phyloP scores from a whole-genome alignment of 2,113 vertebrate genomes.

The Tympanuchus pallidicinctus region DNA sequence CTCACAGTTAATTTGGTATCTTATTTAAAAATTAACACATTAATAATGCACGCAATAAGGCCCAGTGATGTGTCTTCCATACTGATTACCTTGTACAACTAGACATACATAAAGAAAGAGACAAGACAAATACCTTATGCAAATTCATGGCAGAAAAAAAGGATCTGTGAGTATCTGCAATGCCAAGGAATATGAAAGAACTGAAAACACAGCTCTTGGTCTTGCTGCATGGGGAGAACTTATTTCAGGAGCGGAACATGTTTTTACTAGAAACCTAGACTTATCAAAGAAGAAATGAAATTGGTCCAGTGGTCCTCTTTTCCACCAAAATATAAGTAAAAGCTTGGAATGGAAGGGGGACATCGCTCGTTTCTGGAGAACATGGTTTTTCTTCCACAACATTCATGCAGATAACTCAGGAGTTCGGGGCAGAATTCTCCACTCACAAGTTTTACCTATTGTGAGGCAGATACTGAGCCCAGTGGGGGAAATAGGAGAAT shows the following conservation, averaged over 20 bases:
- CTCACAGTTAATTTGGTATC: constrained; percentile 68
- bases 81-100: constrained; percentile 62
- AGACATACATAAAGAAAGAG: constrained; percentile 42
- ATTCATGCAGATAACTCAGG: fast-evolving
- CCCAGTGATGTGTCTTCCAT: constrained; percentile 54
- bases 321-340: neutral
- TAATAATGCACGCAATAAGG: constrained; percentile 67
- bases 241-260: neutral
- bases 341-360: neutral
- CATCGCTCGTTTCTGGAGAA: neutral
- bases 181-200: neutral
- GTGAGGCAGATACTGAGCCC: neutral
- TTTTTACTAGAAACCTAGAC: neutral
- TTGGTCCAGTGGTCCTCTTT: neutral
- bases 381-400: neutral
- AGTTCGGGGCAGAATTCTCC: neutral
- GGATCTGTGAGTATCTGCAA: neutral
- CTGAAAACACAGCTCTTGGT: neutral
- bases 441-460: neutral
- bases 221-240: neutral
- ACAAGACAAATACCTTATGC: constrained; percentile 49
- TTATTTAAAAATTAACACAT: constrained; percentile 69
- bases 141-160: constrained; percentile 35
- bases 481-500: neutral
- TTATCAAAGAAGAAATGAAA: neutral